These are phyloP conservation scores for Notothenia rossii DNA, from an alignment of 2,113 vertebrate genomes.

Conservation along the genomic window DNA sequence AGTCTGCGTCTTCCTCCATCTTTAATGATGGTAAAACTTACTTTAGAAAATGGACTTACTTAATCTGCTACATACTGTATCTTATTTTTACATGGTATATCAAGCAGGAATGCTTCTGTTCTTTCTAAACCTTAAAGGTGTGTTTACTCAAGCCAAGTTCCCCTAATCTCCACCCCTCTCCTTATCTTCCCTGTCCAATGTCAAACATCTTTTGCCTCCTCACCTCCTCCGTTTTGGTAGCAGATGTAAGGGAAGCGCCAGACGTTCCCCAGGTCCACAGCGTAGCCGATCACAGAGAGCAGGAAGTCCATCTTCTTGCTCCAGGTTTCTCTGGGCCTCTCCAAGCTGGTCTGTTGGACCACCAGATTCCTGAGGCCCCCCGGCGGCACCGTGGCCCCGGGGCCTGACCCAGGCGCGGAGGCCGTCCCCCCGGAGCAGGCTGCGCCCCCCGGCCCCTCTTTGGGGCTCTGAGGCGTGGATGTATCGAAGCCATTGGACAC, in stretches of 20 bases:
- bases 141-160: slow-evolving; percentile 14
- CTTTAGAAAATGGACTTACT: neutral
- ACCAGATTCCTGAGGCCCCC: slow-evolving; percentile 84
- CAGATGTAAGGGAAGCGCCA: slow-evolving; percentile 99
- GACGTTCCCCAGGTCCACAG: slow-evolving; percentile 97
- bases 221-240: slow-evolving; percentile 99
- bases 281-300: slow-evolving; percentile 96
- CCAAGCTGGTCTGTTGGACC: slow-evolving; percentile 88
- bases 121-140: slow-evolving; percentile 2
- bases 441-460: slow-evolving; percentile 66
- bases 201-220: slow-evolving; percentile 68
- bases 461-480: slow-evolving; percentile 83
- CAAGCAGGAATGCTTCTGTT: no score
- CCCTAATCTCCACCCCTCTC: slow-evolving; percentile 2
- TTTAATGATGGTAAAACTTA: slow-evolving; percentile 13
- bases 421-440: slow-evolving; percentile 42
- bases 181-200: neutral
- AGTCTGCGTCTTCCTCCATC: neutral
- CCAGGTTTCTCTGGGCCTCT: slow-evolving; percentile 93
- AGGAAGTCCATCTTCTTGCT: slow-evolving; percentile 98
- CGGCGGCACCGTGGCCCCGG: slow-evolving; percentile 23
- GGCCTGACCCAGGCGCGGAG: slow-evolving; percentile 36
- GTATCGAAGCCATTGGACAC: slow-evolving; percentile 92
- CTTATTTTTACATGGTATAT: neutral
- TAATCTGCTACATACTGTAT: neutral